Evolutionary conservation across 2,113 vertebrate species (phyloP), one percentile per base, ranked within the genome.

Genomic region (Chauna torquata): DNA sequence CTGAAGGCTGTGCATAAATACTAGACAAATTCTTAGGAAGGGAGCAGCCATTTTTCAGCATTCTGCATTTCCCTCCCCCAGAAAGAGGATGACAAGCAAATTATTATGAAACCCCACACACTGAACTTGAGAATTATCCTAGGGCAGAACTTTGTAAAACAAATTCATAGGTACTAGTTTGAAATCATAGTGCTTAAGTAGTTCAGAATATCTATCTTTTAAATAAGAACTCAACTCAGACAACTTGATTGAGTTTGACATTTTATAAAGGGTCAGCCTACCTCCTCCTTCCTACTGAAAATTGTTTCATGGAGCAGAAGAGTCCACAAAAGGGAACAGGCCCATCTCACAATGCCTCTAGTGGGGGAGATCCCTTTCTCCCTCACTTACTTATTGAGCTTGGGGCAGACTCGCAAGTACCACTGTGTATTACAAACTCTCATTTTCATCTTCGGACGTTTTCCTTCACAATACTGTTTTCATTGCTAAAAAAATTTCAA

Each of bases 101-200:
- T 28, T 8, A 32, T 18, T 6, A 1, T 5, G 12, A 65, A 62
- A n/a, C 8, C 18, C 12, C 38, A 34, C 4, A 16, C 6, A 25
- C 1, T 3, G 9, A 72, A 36, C 44, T 11, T 0, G 1, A 45
- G 55, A 40, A 15, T 47, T 42, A 47, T 8, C 47, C 59, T 62
- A 34, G 3, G 80, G 64, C n/a, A 78, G n/a, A 16, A 64, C 25
- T 59, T 17, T 17, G 19, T 27, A 68, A 47, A 61, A 57, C 9
- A 71, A 78, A 8, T 14, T 28, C 19, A 8, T 11, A 24, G 1
- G 50, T 28, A 24, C 17, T 20, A 30, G 44, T 49, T 19, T 65
- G 40, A 88, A 84, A 88, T 54, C 19, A 20, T 58, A 54, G 15
- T 62, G 42, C 32, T 65, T 25, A n/a, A 57, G 28, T 23, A 55